phyloP scores from a whole-genome alignment of 2,888 invertebrate species.

The Amblyteles armatorius region DNA sequence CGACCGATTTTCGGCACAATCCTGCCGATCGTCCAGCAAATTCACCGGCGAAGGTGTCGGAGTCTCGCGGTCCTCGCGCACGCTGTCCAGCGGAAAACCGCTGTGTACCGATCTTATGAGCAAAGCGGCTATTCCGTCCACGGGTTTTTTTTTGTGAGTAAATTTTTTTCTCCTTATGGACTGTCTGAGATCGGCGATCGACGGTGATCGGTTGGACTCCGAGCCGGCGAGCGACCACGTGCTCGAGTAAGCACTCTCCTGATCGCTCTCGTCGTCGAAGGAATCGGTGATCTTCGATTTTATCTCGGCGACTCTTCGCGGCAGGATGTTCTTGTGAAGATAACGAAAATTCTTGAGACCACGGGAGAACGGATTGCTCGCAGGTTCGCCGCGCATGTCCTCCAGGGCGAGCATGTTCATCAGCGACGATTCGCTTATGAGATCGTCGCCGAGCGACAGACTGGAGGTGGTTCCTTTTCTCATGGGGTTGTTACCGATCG shows the following conservation, averaged over 20 bases:
- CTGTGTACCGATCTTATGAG: conserved; percentile 87
- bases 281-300: conserved; percentile 85
- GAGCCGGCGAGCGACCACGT: conserved; percentile 75
- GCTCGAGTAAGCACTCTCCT: conserved; percentile 79
- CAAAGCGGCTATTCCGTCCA: conserved; percentile 88
- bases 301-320: conserved; percentile 87
- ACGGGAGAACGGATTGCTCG: conserved; percentile 85
- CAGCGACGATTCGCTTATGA: conserved; percentile 83
- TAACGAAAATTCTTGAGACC: conserved; percentile 88
- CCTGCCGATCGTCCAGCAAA: conserved; percentile 68
- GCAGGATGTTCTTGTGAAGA: conserved; percentile 87
- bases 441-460: conserved; percentile 78
- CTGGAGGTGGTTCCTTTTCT: conserved; percentile 71
- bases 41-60: conserved; percentile 77
- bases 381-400: conserved; percentile 86
- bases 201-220: conserved; percentile 75
- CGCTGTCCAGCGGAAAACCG: conserved; percentile 78
- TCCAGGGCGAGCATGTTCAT: conserved; percentile 86
- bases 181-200: conserved; percentile 72
- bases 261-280: conserved; percentile 84
- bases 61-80: conserved; percentile 79
- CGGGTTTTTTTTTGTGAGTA: conserved; percentile 83
- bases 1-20: conserved; percentile 57
- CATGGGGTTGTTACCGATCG: conserved; percentile 26
- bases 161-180: conserved; percentile 74